Evolutionary conservation across 2,888 invertebrate species (phyloP), one percentile per base, ranked within the genome.

Genomic region (Petrophora chlorosata): DNA sequence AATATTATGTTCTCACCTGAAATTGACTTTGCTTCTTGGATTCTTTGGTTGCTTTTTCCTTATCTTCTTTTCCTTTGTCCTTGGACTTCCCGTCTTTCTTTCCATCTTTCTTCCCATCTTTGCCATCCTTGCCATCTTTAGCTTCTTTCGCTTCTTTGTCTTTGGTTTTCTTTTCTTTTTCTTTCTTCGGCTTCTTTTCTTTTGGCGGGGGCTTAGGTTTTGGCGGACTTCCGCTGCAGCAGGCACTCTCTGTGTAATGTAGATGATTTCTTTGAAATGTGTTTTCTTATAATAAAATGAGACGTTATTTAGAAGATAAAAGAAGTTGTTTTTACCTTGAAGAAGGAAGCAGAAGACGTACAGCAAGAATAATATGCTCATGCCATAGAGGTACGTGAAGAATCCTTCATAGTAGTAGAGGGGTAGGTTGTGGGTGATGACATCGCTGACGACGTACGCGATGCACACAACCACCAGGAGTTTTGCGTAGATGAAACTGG

Each of bases 401-500:
- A 97, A 97, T 65, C 97, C 97, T 92, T 98, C 97, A 88, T 97
- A 98, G 91, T 97, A 98, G 86, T 96, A 95, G 59, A 96, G 93
- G 60, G 97, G 97, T 66, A 98, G 92, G 85, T 95, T 96, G 91
- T 97, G 96, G 63, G 97, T 97, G 77, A 97, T 96, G 74, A 97
- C 97, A 91, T 98, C 97, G 74, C 98, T 97, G 85, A 98, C 95
- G 71, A 98, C 97, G 86, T 98, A 97, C 59, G 97, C 97, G 80
- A 98, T 93, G 91, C 98, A 98, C 52, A 98, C 94, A 66, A 98
- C 97, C 66, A 98, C 95, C 83, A 98, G 91, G 57, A 98, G 94
- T 89, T 98, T 97, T 75, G 97, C 98, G 91, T 98, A 98, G 77
- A 98, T 96, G 91, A 97, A 96, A 89, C 98, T 98, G 92, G 97